Evolutionary conservation across 2,113 vertebrate genomes (phyloP).

Genomic region (Dermatemys mawii): DNA sequence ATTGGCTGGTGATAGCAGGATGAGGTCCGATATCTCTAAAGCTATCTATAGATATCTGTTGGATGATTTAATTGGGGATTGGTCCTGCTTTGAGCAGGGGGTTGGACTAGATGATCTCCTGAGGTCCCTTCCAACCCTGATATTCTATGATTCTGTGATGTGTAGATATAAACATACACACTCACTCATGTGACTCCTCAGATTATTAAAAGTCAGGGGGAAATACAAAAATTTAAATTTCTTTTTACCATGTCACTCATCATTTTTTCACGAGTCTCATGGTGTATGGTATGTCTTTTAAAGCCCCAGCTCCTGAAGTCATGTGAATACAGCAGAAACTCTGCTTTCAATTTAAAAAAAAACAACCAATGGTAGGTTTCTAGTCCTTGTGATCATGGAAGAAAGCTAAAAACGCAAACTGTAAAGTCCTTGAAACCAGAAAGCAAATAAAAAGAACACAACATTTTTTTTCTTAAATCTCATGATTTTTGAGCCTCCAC

Average conservation of each 20-base stretch:
- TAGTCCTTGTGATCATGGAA: neutral
- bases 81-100: too few species aligned
- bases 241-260: neutral
- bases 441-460: neutral
- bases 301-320: neutral
- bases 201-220: neutral
- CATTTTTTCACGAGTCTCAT: neutral
- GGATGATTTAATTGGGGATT: too few species aligned
- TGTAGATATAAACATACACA: too few species aligned
- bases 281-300: neutral
- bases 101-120: too few species aligned
- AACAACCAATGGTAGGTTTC: neutral
- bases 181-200: rapidly evolving
- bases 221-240: neutral
- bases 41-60: neutral
- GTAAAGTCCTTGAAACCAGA: neutral
- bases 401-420: neutral
- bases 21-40: rapidly evolving
- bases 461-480: too few species aligned
- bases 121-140: too few species aligned
- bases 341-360: neutral
- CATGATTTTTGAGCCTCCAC: neutral
- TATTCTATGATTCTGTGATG: too few species aligned
- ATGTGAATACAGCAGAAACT: neutral
- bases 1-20: neutral